phyloP scores from a whole-genome alignment of 2,113 vertebrate genomes.

The Callipepla squamata region DNA sequence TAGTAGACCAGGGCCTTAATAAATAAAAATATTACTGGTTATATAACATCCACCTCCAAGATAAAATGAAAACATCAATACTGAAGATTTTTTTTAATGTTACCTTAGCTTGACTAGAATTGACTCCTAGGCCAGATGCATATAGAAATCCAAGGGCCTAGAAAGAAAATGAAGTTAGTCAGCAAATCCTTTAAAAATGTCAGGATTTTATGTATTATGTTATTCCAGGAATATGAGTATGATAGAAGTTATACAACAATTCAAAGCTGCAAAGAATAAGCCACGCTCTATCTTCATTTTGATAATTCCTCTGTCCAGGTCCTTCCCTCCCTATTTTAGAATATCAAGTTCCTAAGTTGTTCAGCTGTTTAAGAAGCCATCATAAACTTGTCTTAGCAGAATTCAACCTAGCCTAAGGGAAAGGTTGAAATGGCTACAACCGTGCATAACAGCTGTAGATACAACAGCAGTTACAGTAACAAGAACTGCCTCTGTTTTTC shows the following conservation, averaged over 20 bases:
- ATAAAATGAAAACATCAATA: not conserved
- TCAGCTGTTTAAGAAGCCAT: not conserved
- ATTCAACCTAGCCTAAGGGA: rapidly evolving
- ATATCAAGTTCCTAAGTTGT: not conserved
- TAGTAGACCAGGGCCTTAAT: slow-evolving; percentile 95
- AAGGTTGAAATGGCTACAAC: not conserved
- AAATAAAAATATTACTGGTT: not conserved
- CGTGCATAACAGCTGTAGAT: not conserved
- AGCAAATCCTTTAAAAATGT: not conserved
- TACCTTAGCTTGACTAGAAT: slow-evolving; percentile 99
- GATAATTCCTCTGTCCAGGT: not conserved
- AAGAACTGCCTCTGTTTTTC: not conserved
- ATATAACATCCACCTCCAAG: not conserved
- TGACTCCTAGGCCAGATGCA: slow-evolving; percentile 94
- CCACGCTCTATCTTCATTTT: not conserved
- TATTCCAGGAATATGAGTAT: not conserved
- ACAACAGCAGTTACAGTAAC: not conserved
- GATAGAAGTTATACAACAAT: not conserved
- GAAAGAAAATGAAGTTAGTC: slow-evolving; percentile 21
- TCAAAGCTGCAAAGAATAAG: not conserved
- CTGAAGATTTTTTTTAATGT: not conserved
- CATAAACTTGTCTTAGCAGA: not conserved
- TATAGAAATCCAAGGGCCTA: slow-evolving; percentile 97
- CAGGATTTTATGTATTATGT: not conserved
- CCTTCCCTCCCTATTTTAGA: not conserved